A percentile compares a stretch with the other conserved stretches of the same genome.
phyloP scores from a whole-genome alignment of 2,888 invertebrate species.

The Xestia xanthographa region DNA sequence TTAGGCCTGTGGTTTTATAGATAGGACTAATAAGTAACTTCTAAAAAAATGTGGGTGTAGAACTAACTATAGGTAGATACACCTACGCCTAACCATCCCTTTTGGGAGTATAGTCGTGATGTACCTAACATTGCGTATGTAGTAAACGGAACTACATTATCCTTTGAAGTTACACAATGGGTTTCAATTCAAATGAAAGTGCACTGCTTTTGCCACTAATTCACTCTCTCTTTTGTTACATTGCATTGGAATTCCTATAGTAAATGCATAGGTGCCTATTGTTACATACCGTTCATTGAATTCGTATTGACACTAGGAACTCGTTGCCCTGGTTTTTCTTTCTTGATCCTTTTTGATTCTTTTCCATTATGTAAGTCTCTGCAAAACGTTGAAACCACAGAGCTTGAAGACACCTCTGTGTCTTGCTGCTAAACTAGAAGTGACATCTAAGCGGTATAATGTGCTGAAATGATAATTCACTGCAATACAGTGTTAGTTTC shows the following conservation, averaged over 20 bases:
- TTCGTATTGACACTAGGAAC: neutral
- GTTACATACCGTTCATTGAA: neutral
- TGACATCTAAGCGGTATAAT: neutral
- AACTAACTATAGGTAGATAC: neutral
- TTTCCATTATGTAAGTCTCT: constrained; percentile 7
- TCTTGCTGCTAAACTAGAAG: neutral
- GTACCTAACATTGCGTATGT: neutral
- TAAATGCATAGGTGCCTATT: neutral
- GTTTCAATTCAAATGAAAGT: neutral
- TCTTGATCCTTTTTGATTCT: too few relatives aligned
- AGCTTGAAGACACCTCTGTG: neutral
- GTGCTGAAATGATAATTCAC: too few relatives aligned
- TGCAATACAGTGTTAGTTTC: too few relatives aligned
- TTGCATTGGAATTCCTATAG: neutral
- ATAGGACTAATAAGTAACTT: neutral
- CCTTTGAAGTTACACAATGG: neutral
- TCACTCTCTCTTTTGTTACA: neutral
- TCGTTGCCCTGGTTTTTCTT: constrained; percentile 1
- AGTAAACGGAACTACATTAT: neutral
- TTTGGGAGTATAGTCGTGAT: neutral
- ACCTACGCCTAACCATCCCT: neutral
- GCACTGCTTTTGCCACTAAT: neutral
- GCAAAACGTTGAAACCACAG: neutral
- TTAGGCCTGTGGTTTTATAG: neutral
- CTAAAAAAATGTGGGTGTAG: neutral